Conservation (phyloP, 2,888 invertebrate species). For the Mycalesis mineus region DNA sequence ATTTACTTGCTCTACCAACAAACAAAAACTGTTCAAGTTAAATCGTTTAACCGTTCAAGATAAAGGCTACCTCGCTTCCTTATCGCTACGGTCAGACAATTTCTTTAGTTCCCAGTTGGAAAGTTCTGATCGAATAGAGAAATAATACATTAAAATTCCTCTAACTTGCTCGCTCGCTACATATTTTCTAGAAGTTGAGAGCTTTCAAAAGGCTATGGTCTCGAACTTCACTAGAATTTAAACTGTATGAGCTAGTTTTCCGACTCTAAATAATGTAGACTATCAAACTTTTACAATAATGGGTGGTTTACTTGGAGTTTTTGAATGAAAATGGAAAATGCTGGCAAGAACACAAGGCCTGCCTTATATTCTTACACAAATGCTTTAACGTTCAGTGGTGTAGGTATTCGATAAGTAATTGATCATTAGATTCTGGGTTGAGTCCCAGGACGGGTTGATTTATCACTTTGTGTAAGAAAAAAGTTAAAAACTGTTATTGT, state of each 20-base stretch:
- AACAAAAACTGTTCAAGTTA: conserved; percentile 1
- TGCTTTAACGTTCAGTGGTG: too few relatives aligned
- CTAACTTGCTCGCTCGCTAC: conserved; percentile 28
- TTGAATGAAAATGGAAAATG: background rate
- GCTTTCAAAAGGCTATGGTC: conserved; percentile 14
- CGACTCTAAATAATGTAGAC: background rate
- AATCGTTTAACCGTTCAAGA: conserved; percentile 17
- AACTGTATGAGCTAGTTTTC: background rate
- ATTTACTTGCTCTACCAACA: background rate
- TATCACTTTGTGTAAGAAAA: too few relatives aligned
- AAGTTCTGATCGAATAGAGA: conserved; percentile 31
- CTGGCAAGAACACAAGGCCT: too few relatives aligned
- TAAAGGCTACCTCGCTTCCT: conserved; percentile 20
- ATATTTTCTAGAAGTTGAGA: conserved; percentile 29
- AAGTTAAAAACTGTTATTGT: too few relatives aligned
- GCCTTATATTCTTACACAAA: too few relatives aligned
- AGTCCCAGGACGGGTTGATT: too few relatives aligned
- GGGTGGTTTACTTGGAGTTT: background rate
- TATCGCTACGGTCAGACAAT: conserved; percentile 23
- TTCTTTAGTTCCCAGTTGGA: conserved; percentile 30
- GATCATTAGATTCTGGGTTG: too few relatives aligned
- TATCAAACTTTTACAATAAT: background rate
- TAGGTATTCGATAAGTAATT: too few relatives aligned
- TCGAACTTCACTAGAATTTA: conserved; percentile 8
- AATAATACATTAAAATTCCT: conserved; percentile 34